Evolutionary conservation across 2,797 vertebrate genomes (phyloP).

Genomic region (Lophotriccus pileatus): DNA sequence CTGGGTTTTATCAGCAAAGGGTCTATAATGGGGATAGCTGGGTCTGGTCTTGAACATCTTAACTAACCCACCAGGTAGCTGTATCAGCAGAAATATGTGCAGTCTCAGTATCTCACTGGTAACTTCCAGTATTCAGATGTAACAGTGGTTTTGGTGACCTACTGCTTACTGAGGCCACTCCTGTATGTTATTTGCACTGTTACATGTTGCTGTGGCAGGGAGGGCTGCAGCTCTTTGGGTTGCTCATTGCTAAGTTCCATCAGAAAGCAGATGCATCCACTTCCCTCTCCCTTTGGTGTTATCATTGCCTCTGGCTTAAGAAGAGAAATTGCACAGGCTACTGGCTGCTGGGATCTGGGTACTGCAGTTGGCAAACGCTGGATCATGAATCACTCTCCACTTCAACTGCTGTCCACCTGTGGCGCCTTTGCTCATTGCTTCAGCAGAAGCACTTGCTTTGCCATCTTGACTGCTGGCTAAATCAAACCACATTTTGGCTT

Average conservation of each 20-base stretch:
- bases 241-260: not conserved
- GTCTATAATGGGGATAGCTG: not conserved
- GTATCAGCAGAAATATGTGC: not conserved
- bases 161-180: not conserved
- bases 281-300: not conserved
- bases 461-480: fast-evolving
- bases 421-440: not conserved
- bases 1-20: not conserved
- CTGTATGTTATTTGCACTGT: fast-evolving
- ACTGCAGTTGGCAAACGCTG: not conserved
- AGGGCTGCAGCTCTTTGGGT: not conserved
- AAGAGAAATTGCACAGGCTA: not conserved
- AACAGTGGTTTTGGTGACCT: not conserved
- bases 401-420: fast-evolving
- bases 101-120: not conserved
- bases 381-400: not conserved
- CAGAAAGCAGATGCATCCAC: not conserved
- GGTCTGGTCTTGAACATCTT: not conserved
- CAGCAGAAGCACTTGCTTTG: not conserved
- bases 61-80: not conserved
- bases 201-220: not conserved
- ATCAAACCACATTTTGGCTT: not conserved
- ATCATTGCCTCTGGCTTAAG: not conserved
- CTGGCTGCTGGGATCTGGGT: not conserved
- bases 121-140: not conserved